These are phyloP conservation scores for Coelopa frigida DNA, from an alignment of 1,140 invertebrate species.

Conservation along the genomic window DNA sequence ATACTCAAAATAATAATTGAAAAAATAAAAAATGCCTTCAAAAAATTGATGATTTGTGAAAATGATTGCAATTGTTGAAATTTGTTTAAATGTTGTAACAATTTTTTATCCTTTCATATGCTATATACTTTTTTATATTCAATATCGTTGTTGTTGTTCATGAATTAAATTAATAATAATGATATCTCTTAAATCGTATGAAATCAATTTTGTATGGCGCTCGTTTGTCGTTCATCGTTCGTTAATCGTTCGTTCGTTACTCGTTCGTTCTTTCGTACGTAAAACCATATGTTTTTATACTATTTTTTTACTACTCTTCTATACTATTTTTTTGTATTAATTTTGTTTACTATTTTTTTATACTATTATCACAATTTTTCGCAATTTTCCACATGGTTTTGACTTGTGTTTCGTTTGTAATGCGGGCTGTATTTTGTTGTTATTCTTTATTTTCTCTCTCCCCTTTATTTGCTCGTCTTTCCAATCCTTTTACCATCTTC, in stretches of 20 bases:
- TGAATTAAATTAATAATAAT: slow-evolving; percentile 1
- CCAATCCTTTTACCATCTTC: background rate
- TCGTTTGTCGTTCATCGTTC: slow-evolving; percentile 4
- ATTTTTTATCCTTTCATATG: slow-evolving; percentile 21
- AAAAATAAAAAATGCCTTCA: background rate
- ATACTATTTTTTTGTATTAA: background rate
- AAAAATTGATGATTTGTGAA: too few species aligned
- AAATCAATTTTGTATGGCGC: slow-evolving; percentile 10
- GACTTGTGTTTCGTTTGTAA: too few species aligned
- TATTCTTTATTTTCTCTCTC: background rate
- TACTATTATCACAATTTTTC: background rate
- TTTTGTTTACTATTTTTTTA: background rate
- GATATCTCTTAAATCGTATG: slow-evolving; percentile 1
- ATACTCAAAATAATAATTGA: background rate
- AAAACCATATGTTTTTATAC: slow-evolving; percentile 3
- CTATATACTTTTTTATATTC: slow-evolving; percentile 28
- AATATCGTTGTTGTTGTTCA: too few species aligned
- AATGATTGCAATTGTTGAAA: too few species aligned
- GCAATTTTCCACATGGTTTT: too few species aligned
- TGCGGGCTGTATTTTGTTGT: slow-evolving; percentile 10
- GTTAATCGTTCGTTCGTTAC: slow-evolving; percentile 7
- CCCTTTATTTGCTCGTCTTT: background rate
- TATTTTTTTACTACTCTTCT: background rate
- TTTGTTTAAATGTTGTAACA: slow-evolving; percentile 26
- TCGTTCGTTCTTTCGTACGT: slow-evolving; percentile 8